These are phyloP conservation scores for Sarcoramphus papa DNA, from an alignment of 2,797 vertebrate genomes.

Conservation along the genomic window DNA sequence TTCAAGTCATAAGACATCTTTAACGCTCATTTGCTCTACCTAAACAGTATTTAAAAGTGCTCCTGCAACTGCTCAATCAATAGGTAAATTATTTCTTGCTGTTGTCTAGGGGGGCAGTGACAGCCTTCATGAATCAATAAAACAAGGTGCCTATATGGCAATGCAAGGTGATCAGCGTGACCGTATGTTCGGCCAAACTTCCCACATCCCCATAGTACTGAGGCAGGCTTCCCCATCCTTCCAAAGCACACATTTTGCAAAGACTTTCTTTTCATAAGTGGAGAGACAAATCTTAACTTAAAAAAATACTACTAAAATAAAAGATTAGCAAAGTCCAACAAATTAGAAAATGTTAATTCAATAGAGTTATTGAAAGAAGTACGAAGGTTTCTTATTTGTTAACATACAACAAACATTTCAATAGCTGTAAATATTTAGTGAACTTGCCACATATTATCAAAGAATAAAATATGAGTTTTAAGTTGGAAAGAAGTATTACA, in stretches of 20 bases:
- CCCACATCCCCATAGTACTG: background rate
- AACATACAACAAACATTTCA: background rate
- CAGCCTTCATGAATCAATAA: background rate
- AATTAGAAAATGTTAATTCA: background rate
- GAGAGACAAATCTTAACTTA: background rate
- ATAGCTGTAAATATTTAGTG: background rate
- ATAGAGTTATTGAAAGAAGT: background rate
- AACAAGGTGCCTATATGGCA: background rate
- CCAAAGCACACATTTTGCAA: background rate
- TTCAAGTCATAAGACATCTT: background rate
- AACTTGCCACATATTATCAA: background rate
- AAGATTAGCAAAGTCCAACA: background rate
- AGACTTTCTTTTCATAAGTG: background rate
- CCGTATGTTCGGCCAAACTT: background rate
- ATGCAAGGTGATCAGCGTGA: background rate
- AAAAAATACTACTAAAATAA: background rate
- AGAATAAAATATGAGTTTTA: background rate
- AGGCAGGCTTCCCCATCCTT: background rate
- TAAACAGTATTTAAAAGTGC: background rate
- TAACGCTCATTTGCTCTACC: background rate
- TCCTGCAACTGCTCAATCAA: background rate
- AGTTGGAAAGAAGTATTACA: background rate
- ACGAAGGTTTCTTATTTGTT: background rate
- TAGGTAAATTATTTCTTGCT: background rate
- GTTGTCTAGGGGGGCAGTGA: background rate